Evolutionary conservation across 2,888 invertebrate species (phyloP).

Genomic region (Mythimna impura): DNA sequence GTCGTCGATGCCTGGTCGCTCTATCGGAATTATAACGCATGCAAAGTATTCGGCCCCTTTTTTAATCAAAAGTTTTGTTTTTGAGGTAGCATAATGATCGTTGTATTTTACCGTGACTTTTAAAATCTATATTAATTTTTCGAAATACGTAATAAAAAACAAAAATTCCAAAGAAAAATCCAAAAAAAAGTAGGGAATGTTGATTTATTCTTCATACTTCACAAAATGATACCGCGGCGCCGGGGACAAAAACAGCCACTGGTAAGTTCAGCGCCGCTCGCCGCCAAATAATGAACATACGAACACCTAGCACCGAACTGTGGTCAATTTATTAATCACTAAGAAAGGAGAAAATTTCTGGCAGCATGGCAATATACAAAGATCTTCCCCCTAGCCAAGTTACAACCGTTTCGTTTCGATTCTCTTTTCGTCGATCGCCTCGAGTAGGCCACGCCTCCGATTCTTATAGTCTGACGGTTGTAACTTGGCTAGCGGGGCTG

Average conservation of each 20-base stretch:
- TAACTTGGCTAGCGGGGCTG: no score
- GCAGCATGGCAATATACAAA: background rate
- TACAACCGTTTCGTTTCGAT: no score
- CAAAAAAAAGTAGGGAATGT: background rate
- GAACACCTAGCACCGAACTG: conserved; percentile 1
- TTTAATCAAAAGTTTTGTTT: no score
- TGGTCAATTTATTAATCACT: background rate
- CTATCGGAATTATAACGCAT: background rate
- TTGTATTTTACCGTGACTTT: background rate
- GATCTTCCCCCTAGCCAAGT: no score
- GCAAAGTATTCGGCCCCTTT: no score
- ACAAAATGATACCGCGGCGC: background rate
- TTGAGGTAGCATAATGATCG: no score
- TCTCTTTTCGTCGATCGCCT: no score
- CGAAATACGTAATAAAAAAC: background rate
- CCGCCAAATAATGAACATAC: conserved; percentile 2
- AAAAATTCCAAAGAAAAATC: background rate
- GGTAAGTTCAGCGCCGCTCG: conserved; percentile 2
- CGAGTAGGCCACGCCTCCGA: no score
- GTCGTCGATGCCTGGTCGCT: no score
- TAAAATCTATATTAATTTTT: background rate
- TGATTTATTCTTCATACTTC: conserved; percentile 3
- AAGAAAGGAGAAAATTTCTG: background rate
- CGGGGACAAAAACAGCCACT: background rate
- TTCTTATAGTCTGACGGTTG: no score